phyloP scores from a whole-genome alignment of 2,113 vertebrate genomes.

The Salvator merianae region DNA sequence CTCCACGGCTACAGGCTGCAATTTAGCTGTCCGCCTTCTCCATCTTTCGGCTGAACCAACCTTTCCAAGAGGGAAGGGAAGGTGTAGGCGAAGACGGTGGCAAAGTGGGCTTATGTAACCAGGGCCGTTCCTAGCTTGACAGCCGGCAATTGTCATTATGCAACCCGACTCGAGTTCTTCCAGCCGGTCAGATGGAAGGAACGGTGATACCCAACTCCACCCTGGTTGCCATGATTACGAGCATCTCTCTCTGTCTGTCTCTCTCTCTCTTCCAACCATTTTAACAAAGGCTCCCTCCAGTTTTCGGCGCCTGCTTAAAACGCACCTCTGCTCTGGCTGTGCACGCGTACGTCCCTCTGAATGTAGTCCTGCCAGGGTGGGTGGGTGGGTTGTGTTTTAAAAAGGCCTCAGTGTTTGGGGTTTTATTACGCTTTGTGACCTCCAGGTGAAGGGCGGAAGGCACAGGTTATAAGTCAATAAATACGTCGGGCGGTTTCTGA shows the following conservation, averaged over 20 bases:
- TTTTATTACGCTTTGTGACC: too few relatives aligned
- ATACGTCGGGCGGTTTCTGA: too few relatives aligned
- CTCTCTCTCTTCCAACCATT: neutral
- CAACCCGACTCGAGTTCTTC: neutral
- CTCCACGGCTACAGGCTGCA: neutral
- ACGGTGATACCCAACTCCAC: neutral
- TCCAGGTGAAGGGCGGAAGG: too few relatives aligned
- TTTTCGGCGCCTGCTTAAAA: neutral
- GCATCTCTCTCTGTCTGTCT: neutral
- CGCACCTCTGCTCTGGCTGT: too few relatives aligned
- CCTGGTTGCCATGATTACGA: conserved; percentile 6
- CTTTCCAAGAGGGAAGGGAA: neutral
- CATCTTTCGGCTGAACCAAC: neutral
- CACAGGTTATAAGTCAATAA: too few relatives aligned
- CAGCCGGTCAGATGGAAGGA: neutral
- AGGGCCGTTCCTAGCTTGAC: neutral
- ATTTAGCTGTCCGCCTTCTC: neutral
- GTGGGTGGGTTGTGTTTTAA: too few relatives aligned
- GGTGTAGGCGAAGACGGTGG: neutral
- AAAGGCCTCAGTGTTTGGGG: too few relatives aligned
- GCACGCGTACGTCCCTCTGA: too few relatives aligned
- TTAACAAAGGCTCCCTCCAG: neutral
- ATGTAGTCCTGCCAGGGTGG: too few relatives aligned
- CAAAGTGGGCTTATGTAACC: neutral
- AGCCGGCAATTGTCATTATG: neutral